Evolutionary conservation across 2,888 invertebrate species (phyloP).

Genomic region (Dasypogon diadema): DNA sequence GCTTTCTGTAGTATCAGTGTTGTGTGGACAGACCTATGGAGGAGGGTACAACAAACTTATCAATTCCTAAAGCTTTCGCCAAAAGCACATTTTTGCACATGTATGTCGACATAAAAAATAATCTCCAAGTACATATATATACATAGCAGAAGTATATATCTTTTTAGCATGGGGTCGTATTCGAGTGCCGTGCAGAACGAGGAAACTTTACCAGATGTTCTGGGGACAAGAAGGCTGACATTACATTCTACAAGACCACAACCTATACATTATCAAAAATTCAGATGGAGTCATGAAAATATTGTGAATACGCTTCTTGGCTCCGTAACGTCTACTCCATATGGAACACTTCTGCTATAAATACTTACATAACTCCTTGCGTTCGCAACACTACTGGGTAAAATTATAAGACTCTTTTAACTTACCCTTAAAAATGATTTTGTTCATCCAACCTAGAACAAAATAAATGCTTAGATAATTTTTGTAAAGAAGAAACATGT

Average conservation of each 20-base stretch:
- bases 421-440: not conserved
- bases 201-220: conserved; percentile 14
- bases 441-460: not conserved
- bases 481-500: no score
- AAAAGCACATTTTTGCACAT: conserved; percentile 39
- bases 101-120: not conserved
- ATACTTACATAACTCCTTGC: not conserved
- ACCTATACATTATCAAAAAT: not conserved
- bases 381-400: not conserved
- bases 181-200: not conserved
- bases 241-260: not conserved
- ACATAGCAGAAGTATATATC: not conserved
- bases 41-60: conserved; percentile 12
- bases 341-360: conserved; percentile 7
- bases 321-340: conserved; percentile 38
- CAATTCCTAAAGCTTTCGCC: conserved; percentile 6
- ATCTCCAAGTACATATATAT: not conserved
- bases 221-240: conserved; percentile 7
- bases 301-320: conserved; percentile 29
- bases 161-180: not conserved
- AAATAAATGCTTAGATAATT: not conserved
- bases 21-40: not conserved
- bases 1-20: conserved; percentile 15
- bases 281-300: not conserved
- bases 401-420: not conserved